Evolutionary conservation across 2,797 vertebrate species (phyloP).

Genomic region (Danio choprae): DNA sequence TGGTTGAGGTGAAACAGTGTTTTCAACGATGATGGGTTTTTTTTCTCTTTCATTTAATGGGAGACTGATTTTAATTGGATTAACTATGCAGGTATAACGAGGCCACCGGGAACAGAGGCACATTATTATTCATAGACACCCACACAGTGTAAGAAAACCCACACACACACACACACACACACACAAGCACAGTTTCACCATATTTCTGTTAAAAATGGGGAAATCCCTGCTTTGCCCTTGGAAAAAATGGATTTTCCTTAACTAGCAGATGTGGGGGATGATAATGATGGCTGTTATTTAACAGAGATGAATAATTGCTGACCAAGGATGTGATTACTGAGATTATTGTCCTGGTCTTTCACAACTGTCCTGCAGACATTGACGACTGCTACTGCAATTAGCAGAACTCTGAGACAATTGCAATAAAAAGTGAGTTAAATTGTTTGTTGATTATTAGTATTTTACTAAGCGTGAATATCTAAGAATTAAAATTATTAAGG

Average conservation of each 20-base stretch:
- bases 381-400: not conserved
- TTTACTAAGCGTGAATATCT: too few relatives aligned
- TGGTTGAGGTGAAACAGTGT: constrained; percentile 40
- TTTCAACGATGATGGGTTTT: constrained; percentile 21
- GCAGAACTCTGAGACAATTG: not conserved
- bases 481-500: too few relatives aligned
- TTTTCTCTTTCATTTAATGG: constrained; percentile 55
- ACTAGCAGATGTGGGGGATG: not conserved
- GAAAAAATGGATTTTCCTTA: not conserved
- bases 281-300: not conserved
- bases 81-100: constrained; percentile 52
- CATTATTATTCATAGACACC: constrained; percentile 44
- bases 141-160: constrained; percentile 9
- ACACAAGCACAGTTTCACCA: not conserved
- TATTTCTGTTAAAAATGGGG: constrained; percentile 3
- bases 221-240: constrained; percentile 4
- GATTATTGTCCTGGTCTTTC: not conserved
- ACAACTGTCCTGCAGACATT: not conserved
- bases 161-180: not conserved
- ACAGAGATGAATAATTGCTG: not conserved
- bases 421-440: not conserved
- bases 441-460: too few relatives aligned
- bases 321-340: not conserved
- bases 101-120: constrained; percentile 31
- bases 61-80: constrained; percentile 61